Evolutionary conservation across 2,888 invertebrate genomes (phyloP).

Genomic region (Hetaerina titia): DNA sequence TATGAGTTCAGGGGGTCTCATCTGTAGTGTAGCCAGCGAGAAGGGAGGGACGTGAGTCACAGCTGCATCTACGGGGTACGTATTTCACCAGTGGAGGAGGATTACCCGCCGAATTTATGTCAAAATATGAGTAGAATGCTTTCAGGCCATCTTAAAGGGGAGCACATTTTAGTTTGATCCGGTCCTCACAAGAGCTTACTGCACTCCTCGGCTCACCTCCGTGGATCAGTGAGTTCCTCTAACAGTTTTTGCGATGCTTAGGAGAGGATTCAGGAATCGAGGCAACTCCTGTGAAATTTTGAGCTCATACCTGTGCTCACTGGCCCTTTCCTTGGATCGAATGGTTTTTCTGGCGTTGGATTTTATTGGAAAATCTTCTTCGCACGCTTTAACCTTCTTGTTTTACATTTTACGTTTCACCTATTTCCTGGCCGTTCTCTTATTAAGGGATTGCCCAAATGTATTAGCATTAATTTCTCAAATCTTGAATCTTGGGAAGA

Average conservation of each 20-base stretch:
- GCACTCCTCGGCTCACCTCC: neutral
- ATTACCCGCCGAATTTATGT: neutral
- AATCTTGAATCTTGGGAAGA: too few relatives aligned
- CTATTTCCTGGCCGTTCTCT: too few relatives aligned
- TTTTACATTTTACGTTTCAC: too few relatives aligned
- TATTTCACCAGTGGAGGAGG: neutral
- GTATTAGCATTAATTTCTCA: too few relatives aligned
- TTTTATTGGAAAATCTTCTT: too few relatives aligned
- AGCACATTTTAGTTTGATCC: neutral
- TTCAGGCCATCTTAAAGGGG: neutral
- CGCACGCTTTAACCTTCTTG: too few relatives aligned
- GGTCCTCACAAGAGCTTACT: neutral
- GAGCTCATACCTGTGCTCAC: too few relatives aligned
- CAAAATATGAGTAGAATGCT: neutral
- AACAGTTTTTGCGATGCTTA: neutral
- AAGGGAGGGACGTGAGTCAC: neutral
- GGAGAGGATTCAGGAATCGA: neutral
- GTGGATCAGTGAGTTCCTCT: neutral
- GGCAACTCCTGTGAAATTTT: too few relatives aligned
- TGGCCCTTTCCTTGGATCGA: too few relatives aligned
- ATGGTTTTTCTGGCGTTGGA: too few relatives aligned
- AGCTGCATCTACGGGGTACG: neutral
- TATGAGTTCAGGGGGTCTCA: neutral
- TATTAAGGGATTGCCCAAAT: too few relatives aligned
- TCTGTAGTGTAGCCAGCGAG: neutral